Conservation (phyloP, 1,140 invertebrate genomes). For the Cydia amplana region DNA sequence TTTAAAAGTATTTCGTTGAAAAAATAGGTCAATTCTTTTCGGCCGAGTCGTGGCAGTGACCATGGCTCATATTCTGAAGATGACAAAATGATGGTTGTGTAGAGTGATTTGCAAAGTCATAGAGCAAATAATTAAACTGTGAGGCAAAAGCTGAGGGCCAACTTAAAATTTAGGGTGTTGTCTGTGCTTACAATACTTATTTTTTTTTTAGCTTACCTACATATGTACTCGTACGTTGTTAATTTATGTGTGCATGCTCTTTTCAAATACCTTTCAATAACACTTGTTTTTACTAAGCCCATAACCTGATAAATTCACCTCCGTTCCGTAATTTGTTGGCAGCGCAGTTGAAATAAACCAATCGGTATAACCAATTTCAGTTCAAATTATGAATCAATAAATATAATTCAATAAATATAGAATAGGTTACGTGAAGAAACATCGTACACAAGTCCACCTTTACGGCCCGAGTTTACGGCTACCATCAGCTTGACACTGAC, state of each 20-base stretch:
- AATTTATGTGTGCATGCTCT: neutral
- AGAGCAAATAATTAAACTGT: neutral
- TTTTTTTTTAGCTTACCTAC: too few relatives aligned
- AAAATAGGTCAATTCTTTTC: conserved; percentile 16
- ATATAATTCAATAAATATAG: too few relatives aligned
- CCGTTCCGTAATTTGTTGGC: too few relatives aligned
- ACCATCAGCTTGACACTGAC: too few relatives aligned
- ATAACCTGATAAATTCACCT: neutral
- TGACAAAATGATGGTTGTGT: conserved; percentile 23
- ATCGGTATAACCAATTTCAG: too few relatives aligned
- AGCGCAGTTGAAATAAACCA: too few relatives aligned
- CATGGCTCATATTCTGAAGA: conserved; percentile 3
- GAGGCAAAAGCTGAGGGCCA: neutral
- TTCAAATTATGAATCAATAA: too few relatives aligned
- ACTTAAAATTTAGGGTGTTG: too few relatives aligned
- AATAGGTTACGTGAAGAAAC: too few relatives aligned
- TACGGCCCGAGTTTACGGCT: too few relatives aligned
- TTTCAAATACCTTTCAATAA: neutral
- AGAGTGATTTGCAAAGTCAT: neutral
- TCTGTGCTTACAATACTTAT: too few relatives aligned
- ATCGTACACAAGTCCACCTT: too few relatives aligned
- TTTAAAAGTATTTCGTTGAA: neutral
- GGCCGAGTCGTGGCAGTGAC: conserved; percentile 9
- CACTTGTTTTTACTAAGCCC: neutral
- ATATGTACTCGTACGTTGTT: neutral